Percentiles rank a stretch among this genome's conserved stretches.
phyloP scores from a whole-genome alignment of 2,113 vertebrate genomes.

The Ondatra zibethicus region DNA sequence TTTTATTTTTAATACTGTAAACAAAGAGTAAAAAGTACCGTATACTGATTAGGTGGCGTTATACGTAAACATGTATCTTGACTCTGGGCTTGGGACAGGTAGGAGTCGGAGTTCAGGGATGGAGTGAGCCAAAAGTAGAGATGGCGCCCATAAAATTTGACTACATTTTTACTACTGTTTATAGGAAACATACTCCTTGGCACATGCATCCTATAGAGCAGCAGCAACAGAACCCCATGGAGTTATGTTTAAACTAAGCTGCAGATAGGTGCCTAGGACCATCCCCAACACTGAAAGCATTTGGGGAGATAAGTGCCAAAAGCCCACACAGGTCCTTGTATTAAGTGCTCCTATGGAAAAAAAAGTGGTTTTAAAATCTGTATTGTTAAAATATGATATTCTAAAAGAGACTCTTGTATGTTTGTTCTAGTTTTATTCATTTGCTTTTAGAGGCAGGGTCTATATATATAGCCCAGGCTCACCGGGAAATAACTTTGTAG shows the following conservation, averaged over 20 bases:
- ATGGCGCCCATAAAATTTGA: conserved; percentile 44
- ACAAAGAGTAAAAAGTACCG: conserved; percentile 31
- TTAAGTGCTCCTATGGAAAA: neutral
- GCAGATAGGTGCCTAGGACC: conserved; percentile 42
- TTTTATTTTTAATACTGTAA: conserved; percentile 60
- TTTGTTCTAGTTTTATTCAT: neutral
- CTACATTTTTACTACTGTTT: conserved; percentile 66
- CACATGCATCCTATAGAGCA: conserved; percentile 66
- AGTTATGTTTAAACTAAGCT: conserved; percentile 54
- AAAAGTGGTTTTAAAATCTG: neutral
- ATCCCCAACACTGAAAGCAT: neutral
- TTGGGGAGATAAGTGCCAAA: conserved; percentile 21
- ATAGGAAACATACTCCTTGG: conserved; percentile 79
- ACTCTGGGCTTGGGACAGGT: neutral
- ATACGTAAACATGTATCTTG: conserved; percentile 33
- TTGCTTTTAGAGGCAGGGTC: neutral
- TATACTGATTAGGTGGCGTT: conserved; percentile 14
- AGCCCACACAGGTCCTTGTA: neutral
- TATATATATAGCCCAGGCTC: neutral
- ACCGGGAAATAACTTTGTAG: neutral
- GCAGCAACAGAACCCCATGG: conserved; percentile 37
- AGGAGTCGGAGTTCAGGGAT: neutral
- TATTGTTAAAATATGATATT: neutral
- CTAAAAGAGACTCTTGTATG: neutral
- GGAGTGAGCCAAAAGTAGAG: conserved; percentile 17